Base-by-base conservation (phyloP, 1,140 invertebrate genomes). In the Ylistrum balloti region DNA sequence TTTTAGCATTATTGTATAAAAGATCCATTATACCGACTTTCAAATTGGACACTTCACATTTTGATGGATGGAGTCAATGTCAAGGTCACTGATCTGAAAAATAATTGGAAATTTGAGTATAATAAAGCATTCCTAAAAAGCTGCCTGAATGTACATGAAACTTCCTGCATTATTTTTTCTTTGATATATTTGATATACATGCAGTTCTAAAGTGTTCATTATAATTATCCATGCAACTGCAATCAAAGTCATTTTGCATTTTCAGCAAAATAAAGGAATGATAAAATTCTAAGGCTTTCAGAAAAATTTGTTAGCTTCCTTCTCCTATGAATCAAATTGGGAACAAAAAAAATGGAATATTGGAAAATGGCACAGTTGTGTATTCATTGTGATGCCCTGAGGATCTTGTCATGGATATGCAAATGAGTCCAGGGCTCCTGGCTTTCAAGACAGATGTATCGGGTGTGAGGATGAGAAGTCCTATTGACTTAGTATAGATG, bases 401-500 rank as follows among this genome's bases (percentile, higher is more conserved):
- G 56, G 56, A 74, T 74, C 56, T 74, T 74, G 56, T 74, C 56
- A 74, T 74, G 56, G 56, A 74, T 74, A 74, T 74, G 56, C 56
- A 74, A 74, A 74, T 74, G 56, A 74, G n/a, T 74, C 3, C 9
- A 74, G 56, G 56, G 56, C 56, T 74, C 56, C 56, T 74, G 56
- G 22, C 56, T 74, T 74, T 11, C 56, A 74, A 74, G 56, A 74
- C 56, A 74, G 56, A 74, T 74, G 56, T 74, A 74, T 74, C n/a
- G 22, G 22, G 22, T 74, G 56, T 28, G 56, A 74, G n/a, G 56
- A 74, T 74, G 56, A n/a, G 56, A 74, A 74, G 22, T 74, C 56
- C 56, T 74, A 74, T 74, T 74, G 56, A 74, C 56, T 74, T 74
- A 74, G 56, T 74, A 74, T 74, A 74, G 56, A 74, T 74, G 56